Evolutionary conservation across 2,797 vertebrate genomes (phyloP), one percentile per base, ranked within the genome.

Genomic region (Pipistrellus kuhlii): DNA sequence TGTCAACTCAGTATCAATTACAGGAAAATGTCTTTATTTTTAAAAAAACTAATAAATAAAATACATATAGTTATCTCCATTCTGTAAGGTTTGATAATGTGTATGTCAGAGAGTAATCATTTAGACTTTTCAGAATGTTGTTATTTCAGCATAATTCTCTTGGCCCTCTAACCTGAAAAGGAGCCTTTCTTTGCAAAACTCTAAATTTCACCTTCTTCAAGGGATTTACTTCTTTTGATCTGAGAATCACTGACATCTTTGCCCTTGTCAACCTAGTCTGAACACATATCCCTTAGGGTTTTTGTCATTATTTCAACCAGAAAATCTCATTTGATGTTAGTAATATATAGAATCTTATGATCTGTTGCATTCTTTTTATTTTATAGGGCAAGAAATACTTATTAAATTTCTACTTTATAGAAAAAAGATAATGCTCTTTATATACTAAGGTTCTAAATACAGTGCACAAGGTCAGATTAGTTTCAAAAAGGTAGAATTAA

Each of bases 211-310:
- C 64, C 10, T 80, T 32, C n/a, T 85, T 94, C 17, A 69, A 77
- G 23, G 41, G 5, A 44, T 64, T 95, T 95, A 83, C 23, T 85
- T 69, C 30, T 92, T 85, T 92, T 96, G 46, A 69, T 85, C 38
- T 77, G 18, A 72, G 35, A 94, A 81, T 80, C 30, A 85, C 30
- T 76, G 59, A 41, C 13, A 78, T 1, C 41, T 48, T 93, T 83
- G 25, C 17, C 13, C 72, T 78, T 85, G 46, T 87, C 21, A 95
- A 18, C 11, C 9, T 23, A 53, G 7, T 87, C 35, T 89, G 80
- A 88, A 64, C 27, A 87, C 15, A 78, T 20, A 55, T 76, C 18
- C 35, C 25, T 88, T 76, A 86, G 25, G n/a, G 2, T 30, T 81
- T 20, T 20, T 78, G 14, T 73, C 88, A 66, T 13, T 35, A 80